Conservation (phyloP, 2,888 invertebrate genomes). For the Coenonympha arcania region DNA sequence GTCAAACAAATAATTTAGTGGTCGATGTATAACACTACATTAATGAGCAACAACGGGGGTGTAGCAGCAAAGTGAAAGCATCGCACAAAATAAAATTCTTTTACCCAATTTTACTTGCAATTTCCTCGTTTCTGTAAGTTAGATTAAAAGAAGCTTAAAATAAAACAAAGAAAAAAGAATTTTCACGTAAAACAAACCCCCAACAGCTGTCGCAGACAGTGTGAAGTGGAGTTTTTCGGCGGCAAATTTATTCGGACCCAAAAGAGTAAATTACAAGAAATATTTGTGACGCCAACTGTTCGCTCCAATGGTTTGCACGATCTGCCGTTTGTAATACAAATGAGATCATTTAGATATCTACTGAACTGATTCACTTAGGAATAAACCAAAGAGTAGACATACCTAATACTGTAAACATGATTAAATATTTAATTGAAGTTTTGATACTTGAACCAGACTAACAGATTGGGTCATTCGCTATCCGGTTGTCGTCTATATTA, state of each 20-base stretch:
- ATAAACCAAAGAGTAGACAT: no score
- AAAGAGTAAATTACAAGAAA: slow-evolving; percentile 65
- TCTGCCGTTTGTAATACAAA: slow-evolving; percentile 26
- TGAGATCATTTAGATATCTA: no score
- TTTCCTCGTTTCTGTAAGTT: not conserved
- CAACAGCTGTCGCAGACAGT: slow-evolving; percentile 52
- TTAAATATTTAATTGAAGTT: no score
- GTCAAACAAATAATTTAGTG: no score
- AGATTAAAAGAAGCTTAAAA: slow-evolving; percentile 2
- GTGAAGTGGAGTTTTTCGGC: slow-evolving; percentile 31
- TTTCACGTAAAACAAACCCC: slow-evolving; percentile 32
- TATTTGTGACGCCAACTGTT: slow-evolving; percentile 57
- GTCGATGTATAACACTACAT: no score
- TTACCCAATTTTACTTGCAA: not conserved
- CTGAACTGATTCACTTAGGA: no score
- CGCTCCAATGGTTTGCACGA: slow-evolving; percentile 4
- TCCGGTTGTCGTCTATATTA: no score
- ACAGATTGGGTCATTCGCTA: no score
- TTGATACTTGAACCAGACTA: no score
- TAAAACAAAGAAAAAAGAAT: slow-evolving; percentile 9
- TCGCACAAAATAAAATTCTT: not conserved
- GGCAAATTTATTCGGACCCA: slow-evolving; percentile 59
- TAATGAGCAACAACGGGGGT: no score
- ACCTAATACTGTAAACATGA: no score
- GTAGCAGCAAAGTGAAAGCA: not conserved